A percentile compares a stretch with the other conserved stretches of the same genome.
Evolutionary conservation across 2,797 vertebrate genomes (phyloP).

Genomic region (Phoebastria nigripes): DNA sequence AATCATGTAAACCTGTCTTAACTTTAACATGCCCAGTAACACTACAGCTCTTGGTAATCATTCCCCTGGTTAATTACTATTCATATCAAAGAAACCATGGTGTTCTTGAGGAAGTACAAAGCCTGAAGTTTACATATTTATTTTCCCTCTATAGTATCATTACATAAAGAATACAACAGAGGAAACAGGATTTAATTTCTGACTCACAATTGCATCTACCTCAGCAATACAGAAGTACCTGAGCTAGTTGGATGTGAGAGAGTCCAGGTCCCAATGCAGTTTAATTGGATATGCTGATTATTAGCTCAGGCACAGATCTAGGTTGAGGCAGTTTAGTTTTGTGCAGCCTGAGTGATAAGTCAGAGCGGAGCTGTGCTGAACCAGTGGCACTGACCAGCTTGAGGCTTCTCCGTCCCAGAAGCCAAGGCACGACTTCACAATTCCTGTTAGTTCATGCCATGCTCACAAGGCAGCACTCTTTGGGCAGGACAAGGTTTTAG

Average conservation of each 20-base stretch:
- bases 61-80: conserved; percentile 6
- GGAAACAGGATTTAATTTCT: conserved; percentile 16
- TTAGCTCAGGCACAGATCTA: neutral
- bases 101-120: neutral
- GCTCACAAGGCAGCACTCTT: neutral
- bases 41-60: neutral
- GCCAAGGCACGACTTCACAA: neutral
- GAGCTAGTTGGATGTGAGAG: neutral
- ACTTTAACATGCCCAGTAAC: neutral
- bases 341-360: neutral
- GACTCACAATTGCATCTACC: neutral
- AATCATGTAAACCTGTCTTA: neutral
- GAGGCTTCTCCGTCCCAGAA: neutral
- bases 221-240: neutral
- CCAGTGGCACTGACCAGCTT: neutral
- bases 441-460: neutral
- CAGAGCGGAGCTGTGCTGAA: neutral
- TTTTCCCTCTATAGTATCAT: neutral
- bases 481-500: neutral
- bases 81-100: neutral
- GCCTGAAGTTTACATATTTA: neutral
- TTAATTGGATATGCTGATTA: neutral
- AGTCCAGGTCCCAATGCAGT: neutral
- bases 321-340: neutral
- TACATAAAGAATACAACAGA: neutral